Conservation (phyloP, 1,140 invertebrate genomes). For the Trichonephila clavata region DNA sequence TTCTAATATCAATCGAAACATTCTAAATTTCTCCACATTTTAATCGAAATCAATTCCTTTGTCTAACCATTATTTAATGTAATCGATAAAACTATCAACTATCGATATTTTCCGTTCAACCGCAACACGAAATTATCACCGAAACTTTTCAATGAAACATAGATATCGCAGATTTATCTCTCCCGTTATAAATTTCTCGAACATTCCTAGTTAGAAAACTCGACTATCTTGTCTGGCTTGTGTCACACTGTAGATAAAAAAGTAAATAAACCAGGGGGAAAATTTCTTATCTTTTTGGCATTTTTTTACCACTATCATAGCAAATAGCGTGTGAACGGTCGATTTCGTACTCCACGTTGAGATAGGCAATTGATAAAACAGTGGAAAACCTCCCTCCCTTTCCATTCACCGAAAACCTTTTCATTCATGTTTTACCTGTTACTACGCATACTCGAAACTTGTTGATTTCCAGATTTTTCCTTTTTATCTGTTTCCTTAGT, state of each 20-base stretch:
- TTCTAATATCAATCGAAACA: no score
- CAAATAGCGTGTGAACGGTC: background rate
- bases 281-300: background rate
- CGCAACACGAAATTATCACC: no score
- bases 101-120: no score
- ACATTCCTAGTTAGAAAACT: background rate
- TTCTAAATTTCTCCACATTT: background rate
- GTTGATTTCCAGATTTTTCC: background rate
- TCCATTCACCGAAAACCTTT: background rate
- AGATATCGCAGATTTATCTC: background rate
- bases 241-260: background rate
- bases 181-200: background rate
- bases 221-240: background rate
- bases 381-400: background rate
- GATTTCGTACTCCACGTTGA: background rate
- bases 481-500: background rate
- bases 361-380: background rate
- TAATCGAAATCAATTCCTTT: background rate
- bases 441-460: background rate
- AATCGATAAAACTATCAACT: no score
- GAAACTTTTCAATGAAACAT: no score
- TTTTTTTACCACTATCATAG: background rate
- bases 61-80: no score
- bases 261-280: background rate
- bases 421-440: constrained; percentile 38